Conservation (phyloP, 2,113 vertebrate genomes). For the Porphyrio hochstetteri region DNA sequence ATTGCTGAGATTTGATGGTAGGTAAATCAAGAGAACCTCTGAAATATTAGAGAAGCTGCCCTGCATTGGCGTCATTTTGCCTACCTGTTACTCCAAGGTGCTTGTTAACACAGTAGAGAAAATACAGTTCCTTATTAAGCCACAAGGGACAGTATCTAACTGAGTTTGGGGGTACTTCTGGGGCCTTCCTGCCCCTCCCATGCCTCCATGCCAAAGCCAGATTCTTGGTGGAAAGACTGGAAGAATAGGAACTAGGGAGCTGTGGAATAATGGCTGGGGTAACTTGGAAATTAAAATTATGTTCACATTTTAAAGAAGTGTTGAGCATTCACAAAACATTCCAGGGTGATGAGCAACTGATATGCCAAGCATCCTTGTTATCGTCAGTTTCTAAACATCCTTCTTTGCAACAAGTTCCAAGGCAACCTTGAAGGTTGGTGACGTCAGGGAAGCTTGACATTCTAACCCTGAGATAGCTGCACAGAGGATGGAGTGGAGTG, state of each 20-base stretch:
- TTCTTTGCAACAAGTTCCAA: too few species aligned
- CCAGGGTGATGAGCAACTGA: too few species aligned
- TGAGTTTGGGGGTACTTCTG: background rate
- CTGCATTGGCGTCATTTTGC: background rate
- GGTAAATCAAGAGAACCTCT: background rate
- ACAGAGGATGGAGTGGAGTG: too few species aligned
- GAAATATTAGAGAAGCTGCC: background rate
- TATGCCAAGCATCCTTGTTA: too few species aligned
- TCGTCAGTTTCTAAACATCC: too few species aligned
- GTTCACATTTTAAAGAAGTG: too few species aligned
- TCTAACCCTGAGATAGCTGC: too few species aligned
- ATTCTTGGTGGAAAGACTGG: background rate
- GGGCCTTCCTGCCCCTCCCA: background rate
- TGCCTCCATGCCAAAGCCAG: background rate
- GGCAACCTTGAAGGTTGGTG: too few species aligned
- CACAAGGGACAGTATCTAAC: background rate
- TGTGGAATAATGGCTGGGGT: background rate
- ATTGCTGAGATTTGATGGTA: background rate
- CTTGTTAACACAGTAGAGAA: background rate
- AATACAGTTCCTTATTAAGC: background rate
- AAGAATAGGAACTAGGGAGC: background rate
- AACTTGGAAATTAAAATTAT: too few species aligned
- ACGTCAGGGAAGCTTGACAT: too few species aligned
- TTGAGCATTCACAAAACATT: too few species aligned
- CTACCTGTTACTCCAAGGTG: background rate